Conservation (phyloP, 1,140 invertebrate species). For the Heliconius congener region DNA sequence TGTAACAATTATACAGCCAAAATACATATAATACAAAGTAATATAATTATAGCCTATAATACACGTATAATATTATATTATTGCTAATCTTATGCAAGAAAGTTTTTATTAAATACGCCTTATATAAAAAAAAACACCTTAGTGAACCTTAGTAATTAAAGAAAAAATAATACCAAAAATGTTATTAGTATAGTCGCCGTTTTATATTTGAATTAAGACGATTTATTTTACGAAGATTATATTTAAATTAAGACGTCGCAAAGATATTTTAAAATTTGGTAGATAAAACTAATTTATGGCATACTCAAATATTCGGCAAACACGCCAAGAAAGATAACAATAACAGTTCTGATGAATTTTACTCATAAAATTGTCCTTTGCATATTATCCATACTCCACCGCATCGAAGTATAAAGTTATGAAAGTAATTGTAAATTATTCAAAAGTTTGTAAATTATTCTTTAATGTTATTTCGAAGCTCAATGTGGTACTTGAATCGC, state of each 20-base stretch:
- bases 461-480: constrained; percentile 40
- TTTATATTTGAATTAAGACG: neutral
- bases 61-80: no score
- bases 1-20: no score
- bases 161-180: neutral
- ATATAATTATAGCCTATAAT: no score
- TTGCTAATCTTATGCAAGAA: no score
- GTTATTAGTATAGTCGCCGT: neutral
- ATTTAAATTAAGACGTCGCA: neutral
- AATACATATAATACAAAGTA: no score
- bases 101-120: no score
- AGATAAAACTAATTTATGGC: constrained; percentile 31
- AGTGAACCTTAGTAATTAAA: neutral
- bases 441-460: constrained; percentile 38
- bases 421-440: constrained; percentile 43
- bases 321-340: constrained; percentile 36
- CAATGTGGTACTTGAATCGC: neutral
- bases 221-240: no score
- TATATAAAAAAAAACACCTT: no score
- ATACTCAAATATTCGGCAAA: constrained; percentile 27
- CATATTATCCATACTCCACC: constrained; percentile 42
- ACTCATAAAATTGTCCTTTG: constrained; percentile 45
- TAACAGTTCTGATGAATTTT: constrained; percentile 37
- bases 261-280: constrained; percentile 8
- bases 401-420: constrained; percentile 38